Evolutionary conservation across 1,140 invertebrate genomes (phyloP).

Genomic region (Drosophila insularis): DNA sequence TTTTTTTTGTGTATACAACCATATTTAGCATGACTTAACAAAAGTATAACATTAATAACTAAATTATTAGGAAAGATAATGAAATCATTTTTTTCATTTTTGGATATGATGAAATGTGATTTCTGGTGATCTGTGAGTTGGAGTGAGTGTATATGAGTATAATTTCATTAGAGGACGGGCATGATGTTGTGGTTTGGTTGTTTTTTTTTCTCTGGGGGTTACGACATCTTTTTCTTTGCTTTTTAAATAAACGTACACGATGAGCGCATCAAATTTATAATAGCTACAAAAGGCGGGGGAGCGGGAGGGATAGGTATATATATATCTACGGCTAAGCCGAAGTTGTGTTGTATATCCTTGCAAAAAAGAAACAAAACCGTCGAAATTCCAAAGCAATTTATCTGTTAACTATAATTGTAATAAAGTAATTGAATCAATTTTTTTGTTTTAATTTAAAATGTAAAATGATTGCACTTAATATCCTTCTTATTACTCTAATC

Average conservation of each 20-base stretch:
- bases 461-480: too few species aligned
- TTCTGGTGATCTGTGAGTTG: slow-evolving; percentile 3
- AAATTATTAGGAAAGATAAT: slow-evolving; percentile 48
- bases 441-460: too few species aligned
- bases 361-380: not conserved
- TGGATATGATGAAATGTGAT: slow-evolving; percentile 12
- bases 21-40: slow-evolving; percentile 66
- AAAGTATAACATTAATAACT: slow-evolving; percentile 62
- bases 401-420: too few species aligned
- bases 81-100: not conserved
- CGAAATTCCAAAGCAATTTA: too few species aligned
- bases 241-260: not conserved
- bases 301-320: slow-evolving; percentile 18
- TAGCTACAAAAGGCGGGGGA: not conserved
- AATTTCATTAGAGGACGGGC: slow-evolving; percentile 74
- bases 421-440: too few species aligned
- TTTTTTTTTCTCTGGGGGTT: not conserved
- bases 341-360: not conserved
- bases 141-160: slow-evolving; percentile 32
- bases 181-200: not conserved
- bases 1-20: slow-evolving; percentile 56
- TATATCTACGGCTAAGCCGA: slow-evolving; percentile 14
- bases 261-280: not conserved
- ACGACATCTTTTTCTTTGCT: not conserved
- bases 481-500: too few species aligned